Conservation (phyloP, 2,888 invertebrate species). For the Hirtodrosophila histrioides region DNA sequence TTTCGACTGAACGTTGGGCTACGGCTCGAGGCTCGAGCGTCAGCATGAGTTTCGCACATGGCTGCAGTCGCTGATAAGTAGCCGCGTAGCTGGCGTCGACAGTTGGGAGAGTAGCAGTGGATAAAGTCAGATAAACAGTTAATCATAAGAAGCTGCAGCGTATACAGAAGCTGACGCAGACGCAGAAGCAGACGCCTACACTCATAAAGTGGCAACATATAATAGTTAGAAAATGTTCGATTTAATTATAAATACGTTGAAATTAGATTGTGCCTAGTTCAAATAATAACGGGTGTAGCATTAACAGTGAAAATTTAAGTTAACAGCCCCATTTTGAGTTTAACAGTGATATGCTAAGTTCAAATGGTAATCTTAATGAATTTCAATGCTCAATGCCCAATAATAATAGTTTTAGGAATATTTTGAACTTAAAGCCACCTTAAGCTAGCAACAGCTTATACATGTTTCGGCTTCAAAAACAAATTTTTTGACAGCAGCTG, state of each 20-base stretch:
- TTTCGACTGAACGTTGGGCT: slow-evolving; percentile 55
- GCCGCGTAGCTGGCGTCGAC: slow-evolving; percentile 7
- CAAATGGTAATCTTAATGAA: too few species aligned
- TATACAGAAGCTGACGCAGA: slow-evolving; percentile 4
- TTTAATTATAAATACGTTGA: too few species aligned
- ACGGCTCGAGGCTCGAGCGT: slow-evolving; percentile 11
- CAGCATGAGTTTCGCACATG: slow-evolving; percentile 44
- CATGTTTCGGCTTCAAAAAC: too few species aligned
- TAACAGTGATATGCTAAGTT: slow-evolving; percentile 10
- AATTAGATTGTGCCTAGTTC: too few species aligned
- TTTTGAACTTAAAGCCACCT: too few species aligned
- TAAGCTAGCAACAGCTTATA: too few species aligned
- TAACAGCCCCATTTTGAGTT: slow-evolving; percentile 23
- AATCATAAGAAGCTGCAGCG: neutral
- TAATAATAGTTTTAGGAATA: too few species aligned
- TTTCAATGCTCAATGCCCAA: too few species aligned
- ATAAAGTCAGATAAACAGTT: slow-evolving; percentile 32
- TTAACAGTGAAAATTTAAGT: neutral
- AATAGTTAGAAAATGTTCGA: neutral
- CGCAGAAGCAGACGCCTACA: slow-evolving; percentile 2
- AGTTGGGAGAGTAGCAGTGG: slow-evolving; percentile 2
- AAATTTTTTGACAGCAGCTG: neutral
- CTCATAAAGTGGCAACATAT: neutral
- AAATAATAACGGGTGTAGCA: slow-evolving; percentile 11
- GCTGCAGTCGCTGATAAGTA: slow-evolving; percentile 32